Percentiles rank a stretch among this genome's conserved stretches.
phyloP scores from a whole-genome alignment of 2,797 vertebrate genomes.

The Sebastes variabilis region DNA sequence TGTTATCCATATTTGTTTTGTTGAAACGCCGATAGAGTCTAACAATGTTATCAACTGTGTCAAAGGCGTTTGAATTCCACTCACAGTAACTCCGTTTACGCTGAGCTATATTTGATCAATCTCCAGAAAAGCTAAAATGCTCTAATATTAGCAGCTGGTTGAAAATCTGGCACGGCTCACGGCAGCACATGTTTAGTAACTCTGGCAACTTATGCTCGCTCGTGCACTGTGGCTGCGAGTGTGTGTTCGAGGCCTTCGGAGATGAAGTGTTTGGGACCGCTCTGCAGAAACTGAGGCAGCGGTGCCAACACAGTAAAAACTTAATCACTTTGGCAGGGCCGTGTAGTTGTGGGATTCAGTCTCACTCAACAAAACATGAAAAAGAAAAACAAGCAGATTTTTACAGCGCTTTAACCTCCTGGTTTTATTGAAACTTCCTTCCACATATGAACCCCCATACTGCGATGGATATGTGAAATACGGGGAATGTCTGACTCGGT shows the following conservation, averaged over 20 bases:
- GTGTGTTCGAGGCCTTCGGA: conserved; percentile 67
- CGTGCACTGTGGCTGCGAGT: conserved; percentile 64
- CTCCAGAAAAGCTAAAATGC: conserved; percentile 71
- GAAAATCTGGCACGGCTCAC: conserved; percentile 74
- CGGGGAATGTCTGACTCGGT: conserved; percentile 39
- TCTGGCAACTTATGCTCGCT: conserved; percentile 73
- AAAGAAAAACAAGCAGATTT: conserved; percentile 75
- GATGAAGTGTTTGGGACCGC: conserved; percentile 74
- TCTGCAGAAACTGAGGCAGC: conserved; percentile 63
- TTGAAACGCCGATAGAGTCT: conserved; percentile 5
- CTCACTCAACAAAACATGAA: conserved; percentile 74
- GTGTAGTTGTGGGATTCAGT: conserved; percentile 70
- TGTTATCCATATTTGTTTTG: conserved; percentile 37
- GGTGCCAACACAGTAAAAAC: conserved; percentile 76
- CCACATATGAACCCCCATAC: conserved; percentile 55
- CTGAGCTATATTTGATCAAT: conserved; percentile 59
- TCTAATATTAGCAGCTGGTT: conserved; percentile 78
- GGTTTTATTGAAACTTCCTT: conserved; percentile 59
- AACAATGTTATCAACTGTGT: conserved; percentile 44
- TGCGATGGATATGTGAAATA: conserved; percentile 64
- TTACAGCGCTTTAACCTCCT: conserved; percentile 54
- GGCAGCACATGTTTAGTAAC: conserved; percentile 77
- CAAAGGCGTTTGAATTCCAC: conserved; percentile 39
- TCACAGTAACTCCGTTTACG: conserved; percentile 28
- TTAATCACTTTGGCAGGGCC: conserved; percentile 77